Percentiles rank a stretch among this genome's conserved stretches.
Conservation (phyloP, 2,113 vertebrate genomes). For the Notarius quadriscutis region DNA sequence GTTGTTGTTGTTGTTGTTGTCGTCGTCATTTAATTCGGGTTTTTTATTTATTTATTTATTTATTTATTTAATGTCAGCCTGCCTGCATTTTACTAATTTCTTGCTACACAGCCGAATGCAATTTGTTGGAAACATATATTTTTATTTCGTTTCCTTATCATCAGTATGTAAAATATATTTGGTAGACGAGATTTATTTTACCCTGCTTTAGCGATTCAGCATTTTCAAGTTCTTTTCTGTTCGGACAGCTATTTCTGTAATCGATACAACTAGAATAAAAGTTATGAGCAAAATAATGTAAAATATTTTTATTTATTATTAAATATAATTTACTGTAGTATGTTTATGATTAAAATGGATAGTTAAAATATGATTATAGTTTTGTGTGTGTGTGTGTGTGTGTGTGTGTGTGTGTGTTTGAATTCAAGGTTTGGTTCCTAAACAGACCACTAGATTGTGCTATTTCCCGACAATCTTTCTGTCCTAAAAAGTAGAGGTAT, state of each 20-base stretch:
- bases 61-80: background rate
- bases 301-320: background rate
- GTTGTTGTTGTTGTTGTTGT: background rate
- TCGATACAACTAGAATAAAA: background rate
- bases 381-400: background rate
- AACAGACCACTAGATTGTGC: constrained; percentile 8
- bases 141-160: background rate
- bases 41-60: background rate
- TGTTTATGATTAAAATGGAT: too few species aligned
- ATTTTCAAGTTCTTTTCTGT: background rate
- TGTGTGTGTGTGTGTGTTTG: background rate
- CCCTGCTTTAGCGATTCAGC: background rate
- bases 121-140: background rate
- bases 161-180: background rate
- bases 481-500: background rate
- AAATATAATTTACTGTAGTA: too few species aligned
- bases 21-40: background rate
- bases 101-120: background rate
- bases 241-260: background rate
- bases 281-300: background rate
- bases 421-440: background rate
- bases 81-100: background rate
- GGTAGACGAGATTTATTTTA: background rate
- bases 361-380: background rate
- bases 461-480: constrained; percentile 7